Percentiles rank a stretch among this genome's conserved stretches.
These are phyloP conservation scores for Cottus gobio DNA, from an alignment of 2,113 vertebrate species.

Conservation along the genomic window DNA sequence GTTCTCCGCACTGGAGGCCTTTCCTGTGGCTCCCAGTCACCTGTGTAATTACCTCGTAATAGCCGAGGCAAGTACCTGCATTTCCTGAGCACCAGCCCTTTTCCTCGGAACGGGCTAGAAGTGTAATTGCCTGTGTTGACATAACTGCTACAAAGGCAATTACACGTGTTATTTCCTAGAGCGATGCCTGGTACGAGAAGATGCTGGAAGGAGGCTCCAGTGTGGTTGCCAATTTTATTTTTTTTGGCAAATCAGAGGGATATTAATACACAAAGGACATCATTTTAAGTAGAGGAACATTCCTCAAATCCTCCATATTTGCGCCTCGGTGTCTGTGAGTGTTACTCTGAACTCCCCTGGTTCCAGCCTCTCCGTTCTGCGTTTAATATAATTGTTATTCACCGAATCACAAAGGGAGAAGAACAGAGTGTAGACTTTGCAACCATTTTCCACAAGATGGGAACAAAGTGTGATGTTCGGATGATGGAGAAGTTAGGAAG, in stretches of 20 bases:
- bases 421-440: not conserved
- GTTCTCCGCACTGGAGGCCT: slow-evolving; percentile 42
- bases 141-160: slow-evolving; percentile 75
- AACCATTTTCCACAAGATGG: not conserved
- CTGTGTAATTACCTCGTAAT: slow-evolving; percentile 74
- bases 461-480: not conserved
- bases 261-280: not conserved
- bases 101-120: slow-evolving; percentile 58
- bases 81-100: slow-evolving; percentile 61
- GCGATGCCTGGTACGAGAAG: slow-evolving; percentile 42
- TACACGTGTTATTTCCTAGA: slow-evolving; percentile 65
- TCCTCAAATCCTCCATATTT: not conserved
- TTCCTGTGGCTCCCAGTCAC: slow-evolving; percentile 57
- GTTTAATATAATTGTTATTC: not conserved
- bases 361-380: no score
- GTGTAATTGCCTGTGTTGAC: slow-evolving; percentile 76
- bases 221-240: slow-evolving; percentile 6
- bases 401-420: no score
- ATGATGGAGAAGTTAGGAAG: not conserved
- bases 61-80: slow-evolving; percentile 69
- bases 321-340: not conserved
- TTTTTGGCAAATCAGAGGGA: not conserved
- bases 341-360: not conserved
- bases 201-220: slow-evolving; percentile 16
- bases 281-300: not conserved